Base-by-base conservation (phyloP, 2,888 invertebrate genomes). In the Amblyjoppa proteus region DNA sequence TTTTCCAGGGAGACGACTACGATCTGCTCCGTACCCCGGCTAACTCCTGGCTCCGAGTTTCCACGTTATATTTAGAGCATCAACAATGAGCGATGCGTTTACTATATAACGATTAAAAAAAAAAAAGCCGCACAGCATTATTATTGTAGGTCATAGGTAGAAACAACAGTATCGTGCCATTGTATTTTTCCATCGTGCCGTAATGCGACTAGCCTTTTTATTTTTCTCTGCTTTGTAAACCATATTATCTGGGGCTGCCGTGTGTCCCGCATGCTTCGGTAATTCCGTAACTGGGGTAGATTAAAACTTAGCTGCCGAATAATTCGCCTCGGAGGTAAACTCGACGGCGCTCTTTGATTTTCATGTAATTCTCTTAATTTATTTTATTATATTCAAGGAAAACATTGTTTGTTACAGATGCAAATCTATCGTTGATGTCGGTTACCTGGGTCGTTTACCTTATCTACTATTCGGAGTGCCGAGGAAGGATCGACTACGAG, bases 1-100 rank as follows among this genome's bases (percentile, higher is more conserved):
- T 89, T 90, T 90, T 90, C 71, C 88, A 81, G 88, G 87, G 81
- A 78, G 85, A 85, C 84, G 85, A 77, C 9, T 81, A 49, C 75
- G 38, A 64, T 64, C 79, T 34, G 13, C 71, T 25, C 34, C 20
- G 31, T 69, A 38, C 70, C 13, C 16, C 66, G 28, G 38, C 61
- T 74, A 74, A 13, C 53, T 41, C 34, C 31, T 56, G 25, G n/a
- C 41, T 76, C 82, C 41, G 41, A 77, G n/a, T 56, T 77, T 69
- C 66, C 53, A 49, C 45, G 56, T 45, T 41, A 69, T 77, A 78
- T 76, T 51, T 76, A n/a, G 71, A 76, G 76, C 76, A 58, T 49
- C 45, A 49, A 49, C 71, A 76, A 80, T 83, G 68, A 84, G 34
- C 66, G 20, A 51, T 25, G 58, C 73, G 38, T 38, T 56, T 71